These are phyloP conservation scores for Trichomycterus rosablanca DNA, from an alignment of 2,113 vertebrate genomes.

Conservation along the genomic window DNA sequence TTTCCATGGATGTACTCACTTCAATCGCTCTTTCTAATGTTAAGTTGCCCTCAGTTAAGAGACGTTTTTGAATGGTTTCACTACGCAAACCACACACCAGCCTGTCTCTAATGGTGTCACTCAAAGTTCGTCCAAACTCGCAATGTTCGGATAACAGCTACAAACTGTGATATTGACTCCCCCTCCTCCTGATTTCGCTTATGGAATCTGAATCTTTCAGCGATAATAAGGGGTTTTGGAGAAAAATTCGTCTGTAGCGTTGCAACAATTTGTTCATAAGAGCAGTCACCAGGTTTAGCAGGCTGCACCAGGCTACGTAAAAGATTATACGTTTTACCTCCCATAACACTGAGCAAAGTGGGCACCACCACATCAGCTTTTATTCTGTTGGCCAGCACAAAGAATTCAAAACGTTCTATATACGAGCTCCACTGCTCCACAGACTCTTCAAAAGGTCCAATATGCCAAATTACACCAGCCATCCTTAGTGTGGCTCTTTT, in stretches of 20 bases:
- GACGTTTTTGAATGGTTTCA: constrained; percentile 21
- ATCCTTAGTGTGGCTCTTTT: no score
- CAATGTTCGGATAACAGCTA: no score
- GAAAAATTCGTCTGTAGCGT: neutral
- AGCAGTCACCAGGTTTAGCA: constrained; percentile 11
- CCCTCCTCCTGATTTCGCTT: no score
- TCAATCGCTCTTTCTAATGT: constrained; percentile 29
- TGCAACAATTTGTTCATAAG: neutral
- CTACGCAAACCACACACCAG: constrained; percentile 24
- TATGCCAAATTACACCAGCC: neutral
- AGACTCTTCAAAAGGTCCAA: neutral
- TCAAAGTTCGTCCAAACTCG: no score
- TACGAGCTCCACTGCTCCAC: neutral
- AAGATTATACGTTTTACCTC: constrained; percentile 6
- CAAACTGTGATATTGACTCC: no score
- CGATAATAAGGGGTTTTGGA: neutral
- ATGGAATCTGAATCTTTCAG: no score
- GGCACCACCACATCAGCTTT: neutral
- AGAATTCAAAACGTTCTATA: neutral
- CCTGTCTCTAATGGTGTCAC: constrained; percentile 2
- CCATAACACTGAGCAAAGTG: constrained; percentile 6
- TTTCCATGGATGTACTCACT: constrained; percentile 27
- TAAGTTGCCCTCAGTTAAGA: constrained; percentile 17
- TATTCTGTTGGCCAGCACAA: neutral
- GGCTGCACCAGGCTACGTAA: constrained; percentile 1